phyloP scores from a whole-genome alignment of 2,888 invertebrate species.

The Adineta ricciae region DNA sequence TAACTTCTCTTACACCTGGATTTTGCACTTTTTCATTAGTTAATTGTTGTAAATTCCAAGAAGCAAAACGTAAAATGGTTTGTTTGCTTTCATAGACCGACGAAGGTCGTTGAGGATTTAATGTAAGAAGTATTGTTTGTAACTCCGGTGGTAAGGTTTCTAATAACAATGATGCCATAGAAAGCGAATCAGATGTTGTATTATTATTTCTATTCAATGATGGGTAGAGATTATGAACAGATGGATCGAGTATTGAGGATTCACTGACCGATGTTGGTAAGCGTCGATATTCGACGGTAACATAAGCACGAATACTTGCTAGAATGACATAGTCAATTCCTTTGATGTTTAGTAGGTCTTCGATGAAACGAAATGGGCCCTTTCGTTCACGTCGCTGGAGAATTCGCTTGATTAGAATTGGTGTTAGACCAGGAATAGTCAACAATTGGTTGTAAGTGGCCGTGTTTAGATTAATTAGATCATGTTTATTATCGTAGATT shows the following conservation, averaged over 20 bases:
- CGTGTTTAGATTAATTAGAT: constrained; percentile 61
- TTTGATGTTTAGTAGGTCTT: constrained; percentile 64
- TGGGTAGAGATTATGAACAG: neutral
- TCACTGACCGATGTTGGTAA: neutral
- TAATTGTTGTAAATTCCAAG: constrained; percentile 68
- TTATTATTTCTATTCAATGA: neutral
- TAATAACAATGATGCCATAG: neutral
- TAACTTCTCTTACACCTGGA: constrained; percentile 69
- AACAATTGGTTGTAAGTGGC: constrained; percentile 71
- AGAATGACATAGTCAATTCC: constrained; percentile 44
- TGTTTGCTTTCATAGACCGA: neutral
- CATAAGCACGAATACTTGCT: constrained; percentile 48
- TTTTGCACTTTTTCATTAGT: constrained; percentile 64
- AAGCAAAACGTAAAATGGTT: constrained; percentile 59
- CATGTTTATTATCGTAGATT: neutral
- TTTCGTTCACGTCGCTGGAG: constrained; percentile 61
- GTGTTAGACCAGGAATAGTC: constrained; percentile 60
- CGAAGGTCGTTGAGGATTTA: neutral
- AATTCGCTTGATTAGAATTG: constrained; percentile 68
- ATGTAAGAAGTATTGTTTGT: neutral
- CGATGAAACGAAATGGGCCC: constrained; percentile 64
- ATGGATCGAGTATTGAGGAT: neutral
- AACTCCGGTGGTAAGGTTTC: neutral
- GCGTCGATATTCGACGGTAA: constrained; percentile 40
- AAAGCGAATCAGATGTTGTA: neutral